Evolutionary conservation across 2,113 vertebrate species (phyloP), one percentile per base, ranked within the genome.

Genomic region (Prinia subflava): DNA sequence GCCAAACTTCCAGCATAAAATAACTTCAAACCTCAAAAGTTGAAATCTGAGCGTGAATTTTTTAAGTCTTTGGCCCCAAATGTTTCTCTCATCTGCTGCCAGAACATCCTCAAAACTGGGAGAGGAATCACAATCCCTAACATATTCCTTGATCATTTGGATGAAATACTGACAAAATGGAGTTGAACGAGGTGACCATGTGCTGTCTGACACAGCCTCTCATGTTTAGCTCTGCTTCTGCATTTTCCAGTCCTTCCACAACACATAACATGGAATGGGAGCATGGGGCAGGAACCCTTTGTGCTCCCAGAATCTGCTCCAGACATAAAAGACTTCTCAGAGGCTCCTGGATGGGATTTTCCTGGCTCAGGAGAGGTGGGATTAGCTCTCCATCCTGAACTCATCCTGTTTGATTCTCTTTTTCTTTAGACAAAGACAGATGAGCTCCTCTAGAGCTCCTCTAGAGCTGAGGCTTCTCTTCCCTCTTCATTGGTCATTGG

Each of bases 1-100:
- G 71, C 39, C 75, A 88, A 88, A 92, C 64, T 88, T 90, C 24
- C n/a, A 64, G 68, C 62, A 77, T 67, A 81, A 93, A 78, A 86
- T 47, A 80, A 74, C 42, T 88, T 85, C 11, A 87, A 90, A 31
- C 11, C 30, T 75, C 56, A 59, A 80, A 41, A 64, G 23, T 15
- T 91, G 13, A 76, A 89, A 94, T 88, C 46, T 87, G 59, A 55
- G 39, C 30, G 57, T 80, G 84, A 94, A 18, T 50, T 84, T 84
- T 89, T 76, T 8, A 81, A 70, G 22, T 74, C 73, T 90, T 86
- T 87, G 56, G 64, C 39, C 83, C 28, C 35, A 81, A 74, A 39
- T 52, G 37, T 19, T 87, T 93, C 39, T 87, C 21, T 89, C 24
- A 37, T 78, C 24, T 84, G 31, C 60, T 91, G 31, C 70, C 74